phyloP scores from a whole-genome alignment of 2,113 vertebrate species.

The Probosciger aterrimus region DNA sequence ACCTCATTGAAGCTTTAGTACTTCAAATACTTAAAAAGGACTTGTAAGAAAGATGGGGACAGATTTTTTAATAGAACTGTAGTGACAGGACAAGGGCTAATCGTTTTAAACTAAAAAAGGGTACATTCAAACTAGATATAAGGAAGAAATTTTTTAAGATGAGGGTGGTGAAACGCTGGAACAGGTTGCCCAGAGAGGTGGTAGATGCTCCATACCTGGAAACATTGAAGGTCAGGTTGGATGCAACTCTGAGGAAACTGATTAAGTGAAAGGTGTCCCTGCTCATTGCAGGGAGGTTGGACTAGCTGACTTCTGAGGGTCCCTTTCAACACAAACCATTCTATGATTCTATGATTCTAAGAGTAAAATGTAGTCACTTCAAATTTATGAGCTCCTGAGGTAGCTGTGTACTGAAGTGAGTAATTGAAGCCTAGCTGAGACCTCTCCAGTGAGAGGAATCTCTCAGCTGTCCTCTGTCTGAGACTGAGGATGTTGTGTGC shows the following conservation, averaged over 20 bases:
- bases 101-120: neutral
- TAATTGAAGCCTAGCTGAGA: neutral
- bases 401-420: neutral
- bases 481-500: neutral
- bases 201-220: neutral
- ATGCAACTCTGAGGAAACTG: neutral
- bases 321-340: neutral
- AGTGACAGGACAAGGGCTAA: fast-evolving
- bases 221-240: neutral
- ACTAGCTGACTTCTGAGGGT: neutral
- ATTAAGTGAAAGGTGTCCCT: neutral
- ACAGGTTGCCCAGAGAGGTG: neutral
- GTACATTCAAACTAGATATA: neutral
- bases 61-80: neutral
- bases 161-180: neutral
- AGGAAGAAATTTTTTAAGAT: neutral
- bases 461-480: fast-evolving
- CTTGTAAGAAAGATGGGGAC: neutral
- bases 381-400: neutral
- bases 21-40: neutral
- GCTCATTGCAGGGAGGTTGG: neutral
- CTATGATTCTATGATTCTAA: neutral
- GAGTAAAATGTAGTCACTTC: neutral
- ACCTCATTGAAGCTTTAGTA: neutral
- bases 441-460: neutral